Evolutionary conservation across 2,113 vertebrate species (phyloP), one percentile per base, ranked within the genome.

Genomic region (Apeltes quadracus): DNA sequence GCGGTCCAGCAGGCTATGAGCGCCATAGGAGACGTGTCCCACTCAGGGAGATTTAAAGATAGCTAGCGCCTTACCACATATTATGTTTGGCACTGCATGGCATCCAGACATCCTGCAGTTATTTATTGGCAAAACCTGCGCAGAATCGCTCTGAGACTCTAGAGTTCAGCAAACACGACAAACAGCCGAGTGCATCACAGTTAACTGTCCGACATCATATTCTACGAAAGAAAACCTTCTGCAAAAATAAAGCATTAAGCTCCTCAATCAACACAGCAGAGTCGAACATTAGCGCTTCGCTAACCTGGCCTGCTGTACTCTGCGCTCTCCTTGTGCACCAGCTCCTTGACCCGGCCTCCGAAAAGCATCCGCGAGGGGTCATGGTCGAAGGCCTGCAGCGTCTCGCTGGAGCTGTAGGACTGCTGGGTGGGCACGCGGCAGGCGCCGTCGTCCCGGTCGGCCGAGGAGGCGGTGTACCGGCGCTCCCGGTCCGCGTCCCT

Each of bases 361-460:
- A 98, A 98, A 71, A 98, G 93, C 92, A 96, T 93, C 58, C 96
- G 92, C 2, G 96, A 94, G 25, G 96, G 96, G 91, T 97, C 96
- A 94, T 99, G 96, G 90, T 99, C 97, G 79, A 97, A 98, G 80
- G 97, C 97, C 92, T 98, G 97, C 75, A 99, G 85, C 22, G 98
- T 98, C 87, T 98, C 97, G 68, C 96, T 98, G 89, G 98, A 99
- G 89, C 97, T 99, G 92, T 98, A 98, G 14, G 97, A 98, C 84
- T 98, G 98, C 94, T 98, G 97, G 0, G 97, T 99, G 79, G 97
- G 96, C 12, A 99, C 97, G 71, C 97, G 91, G 79, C 96, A 96
- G 85, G 84, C 67, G 64, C 73, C 85, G 76, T 95, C 95, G 75
- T 97, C 96, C 80, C 94, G 94, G 84, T 96, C 96, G 1, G 94